phyloP scores from a whole-genome alignment of 2,113 vertebrate genomes.

The Nothocercus nigrocapillus region DNA sequence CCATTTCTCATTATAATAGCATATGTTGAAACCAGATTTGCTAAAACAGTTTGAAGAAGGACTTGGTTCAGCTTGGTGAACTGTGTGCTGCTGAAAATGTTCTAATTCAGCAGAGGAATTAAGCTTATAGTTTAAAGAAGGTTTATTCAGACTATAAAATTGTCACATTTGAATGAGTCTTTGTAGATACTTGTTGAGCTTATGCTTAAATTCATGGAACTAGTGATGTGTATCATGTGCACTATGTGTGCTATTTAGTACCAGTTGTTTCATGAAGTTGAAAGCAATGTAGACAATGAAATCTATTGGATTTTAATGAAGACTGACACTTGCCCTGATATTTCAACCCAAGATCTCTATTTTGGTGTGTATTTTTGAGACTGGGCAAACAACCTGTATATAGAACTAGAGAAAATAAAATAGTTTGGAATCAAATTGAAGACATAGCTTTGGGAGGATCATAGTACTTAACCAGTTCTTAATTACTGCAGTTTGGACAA shows the following conservation, averaged over 20 bases:
- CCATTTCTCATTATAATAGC: not conserved
- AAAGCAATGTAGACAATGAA: not conserved
- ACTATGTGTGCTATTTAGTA: not conserved
- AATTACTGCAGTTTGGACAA: constrained; percentile 82
- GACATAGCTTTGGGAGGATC: not conserved
- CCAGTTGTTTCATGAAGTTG: not conserved
- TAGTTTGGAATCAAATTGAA: not conserved
- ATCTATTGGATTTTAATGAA: not conserved
- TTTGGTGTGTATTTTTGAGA: not conserved
- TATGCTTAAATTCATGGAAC: not conserved
- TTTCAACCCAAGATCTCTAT: not conserved
- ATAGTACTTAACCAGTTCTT: not conserved
- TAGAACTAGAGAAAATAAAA: not conserved
- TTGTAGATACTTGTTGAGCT: not conserved
- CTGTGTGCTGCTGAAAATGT: not conserved
- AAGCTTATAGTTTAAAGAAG: not conserved
- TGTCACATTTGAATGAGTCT: not conserved
- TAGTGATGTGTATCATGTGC: not conserved
- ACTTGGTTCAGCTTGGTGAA: not conserved
- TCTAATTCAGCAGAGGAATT: not conserved
- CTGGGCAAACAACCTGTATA: not conserved
- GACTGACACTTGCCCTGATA: not conserved
- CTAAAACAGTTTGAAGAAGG: not conserved
- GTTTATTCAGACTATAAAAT: not conserved
- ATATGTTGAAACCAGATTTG: not conserved